Conservation (phyloP, 2,797 vertebrate genomes). For the Onychomys leucogaster region DNA sequence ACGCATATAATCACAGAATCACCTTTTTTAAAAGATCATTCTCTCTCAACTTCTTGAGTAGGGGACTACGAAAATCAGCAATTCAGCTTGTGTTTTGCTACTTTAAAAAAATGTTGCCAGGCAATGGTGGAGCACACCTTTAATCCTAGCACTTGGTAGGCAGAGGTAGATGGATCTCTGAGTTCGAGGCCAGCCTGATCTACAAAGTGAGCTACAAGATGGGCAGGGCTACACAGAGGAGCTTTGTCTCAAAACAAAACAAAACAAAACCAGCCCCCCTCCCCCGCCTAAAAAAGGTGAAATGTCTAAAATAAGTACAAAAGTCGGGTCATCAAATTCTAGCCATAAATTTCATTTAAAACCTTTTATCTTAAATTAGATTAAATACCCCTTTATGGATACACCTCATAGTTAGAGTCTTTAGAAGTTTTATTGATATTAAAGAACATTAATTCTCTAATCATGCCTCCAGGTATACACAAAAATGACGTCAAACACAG, state of each 20-base stretch:
- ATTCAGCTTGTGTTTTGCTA: neutral
- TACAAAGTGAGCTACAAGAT: neutral
- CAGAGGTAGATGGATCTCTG: neutral
- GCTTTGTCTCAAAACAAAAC: neutral
- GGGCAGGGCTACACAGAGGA: neutral
- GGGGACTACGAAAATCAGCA: neutral
- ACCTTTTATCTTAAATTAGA: conserved; percentile 60
- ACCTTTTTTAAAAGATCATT: neutral
- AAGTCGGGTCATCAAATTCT: conserved; percentile 39
- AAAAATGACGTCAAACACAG: conserved; percentile 53
- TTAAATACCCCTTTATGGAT: conserved; percentile 10
- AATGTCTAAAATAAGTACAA: neutral
- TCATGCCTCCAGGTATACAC: neutral
- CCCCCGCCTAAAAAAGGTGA: neutral
- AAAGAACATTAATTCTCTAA: conserved; percentile 53
- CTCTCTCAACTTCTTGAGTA: neutral
- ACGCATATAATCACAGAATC: neutral
- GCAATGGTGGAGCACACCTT: neutral
- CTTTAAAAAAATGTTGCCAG: neutral
- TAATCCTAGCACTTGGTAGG: neutral
- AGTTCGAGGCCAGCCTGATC: neutral
- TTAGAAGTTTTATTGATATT: conserved; percentile 60
- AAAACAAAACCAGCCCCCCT: no score
- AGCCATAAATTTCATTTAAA: conserved; percentile 18
- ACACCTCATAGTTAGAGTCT: neutral